Base-by-base conservation (phyloP, 2,797 vertebrate genomes). In the Oreortyx pictus region DNA sequence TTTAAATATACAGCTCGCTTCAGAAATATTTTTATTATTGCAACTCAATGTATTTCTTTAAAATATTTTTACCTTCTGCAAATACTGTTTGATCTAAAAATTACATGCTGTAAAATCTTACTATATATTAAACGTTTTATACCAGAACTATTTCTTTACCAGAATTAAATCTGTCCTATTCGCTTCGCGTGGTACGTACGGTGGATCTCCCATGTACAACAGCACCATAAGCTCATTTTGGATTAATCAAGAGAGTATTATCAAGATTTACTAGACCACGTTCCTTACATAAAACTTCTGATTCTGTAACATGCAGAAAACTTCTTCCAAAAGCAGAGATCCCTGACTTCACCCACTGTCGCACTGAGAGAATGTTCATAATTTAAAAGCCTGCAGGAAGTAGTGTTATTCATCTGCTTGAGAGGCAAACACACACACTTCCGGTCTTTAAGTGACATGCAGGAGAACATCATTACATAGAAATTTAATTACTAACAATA, bases 31-130 rank as follows among this genome's bases (percentile, higher is more conserved):
- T 84, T 83, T 65, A 56, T 66, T 81, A 87, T 59, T 66, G 44
- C 47, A 89, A 67, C 31, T 84, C 20, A 41, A 70, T 31, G 37
- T 5, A 1, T 44, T 73, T 20, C 60, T 88, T 81, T 25, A 41
- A 62, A 88, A 37, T 54, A 79, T 33, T 64, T 72, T 59, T 64
- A 70, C 13, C 75, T 90, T 75, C 57, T 61, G 66, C 44, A 47
- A 86, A 35, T 67, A 67, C 46, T n/a, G 8, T 66, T 82, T 71
- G n/a, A 85, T 73, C 46, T 70, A 14, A 86, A 79, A 82, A 70
- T 25, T 59, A 57, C 27, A 65, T 5, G 39, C 12, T 81, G 25
- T 71, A 91, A 93, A 91, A 90, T 35, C 56, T 82, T 84, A 88
- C 13, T 33, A 84, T 11, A 19, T 44, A 82, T 60, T 66, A 71